Base-by-base conservation (phyloP, 2,888 invertebrate genomes). In the Anoplius nigerrimus region DNA sequence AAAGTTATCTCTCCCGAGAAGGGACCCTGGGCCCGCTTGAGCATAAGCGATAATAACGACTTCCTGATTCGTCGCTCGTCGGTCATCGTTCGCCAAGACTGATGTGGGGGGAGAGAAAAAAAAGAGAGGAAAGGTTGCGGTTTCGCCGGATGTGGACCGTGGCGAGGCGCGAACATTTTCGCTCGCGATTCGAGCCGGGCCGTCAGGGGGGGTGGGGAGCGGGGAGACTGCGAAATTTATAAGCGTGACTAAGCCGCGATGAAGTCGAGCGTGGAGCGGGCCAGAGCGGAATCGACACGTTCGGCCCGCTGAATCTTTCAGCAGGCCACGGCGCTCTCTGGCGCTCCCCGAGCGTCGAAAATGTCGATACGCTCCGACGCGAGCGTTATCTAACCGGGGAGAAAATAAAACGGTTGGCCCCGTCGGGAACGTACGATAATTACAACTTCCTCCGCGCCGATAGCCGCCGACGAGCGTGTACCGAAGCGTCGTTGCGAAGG, bases 41-140 rank as follows among this genome's bases (percentile, higher is more conserved):
- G 67, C 64, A 78, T 71, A 68, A 69, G 74, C 66, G 69, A 74
- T 54, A 67, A 71, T 66, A 60, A 72, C 66, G 62, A 71, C 70
- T 64, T 71, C 62, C 66, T 57, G 71, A 75, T 68, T 60, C 69
- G 48, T 13, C 59, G 51, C 4, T 21, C 45, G 20, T 13, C 1
- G n/a, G n/a, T n/a, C n/a, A n/a, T 13, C 59, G 51, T 8, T 21
- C 45, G 20, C 34, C 1, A 62, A 13, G 56, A 6, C 42, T n/a
- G n/a, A n/a, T n/a, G n/a, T n/a, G n/a, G n/a, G 43, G 2, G 16
- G 22, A 34, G 15, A 15, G 59, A 59, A 48, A 16, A 24, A 48
- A n/a, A 48, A 48, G 8, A 4, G n/a, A 8, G 42, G 42, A 42
- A 42, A 42, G 13, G 42, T 42, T 48, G 18, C 48, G 16, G 18